phyloP scores from a whole-genome alignment of 2,888 invertebrate species.

The Strigamia crassipes region DNA sequence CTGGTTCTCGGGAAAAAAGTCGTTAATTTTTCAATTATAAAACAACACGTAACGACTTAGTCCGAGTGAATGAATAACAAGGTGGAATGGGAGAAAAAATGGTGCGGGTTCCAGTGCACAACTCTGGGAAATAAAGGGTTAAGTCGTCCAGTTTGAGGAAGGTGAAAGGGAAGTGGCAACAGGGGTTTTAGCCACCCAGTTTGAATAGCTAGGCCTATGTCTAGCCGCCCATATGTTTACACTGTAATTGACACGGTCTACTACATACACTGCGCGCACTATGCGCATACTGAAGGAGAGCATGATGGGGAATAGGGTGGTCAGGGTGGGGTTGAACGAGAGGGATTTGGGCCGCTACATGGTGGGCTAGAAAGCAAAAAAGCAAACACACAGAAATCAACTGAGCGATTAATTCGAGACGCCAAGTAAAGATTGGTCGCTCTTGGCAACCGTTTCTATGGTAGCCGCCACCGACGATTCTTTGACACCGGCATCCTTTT shows the following conservation, averaged over 20 bases:
- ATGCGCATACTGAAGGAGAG: constrained; percentile 26
- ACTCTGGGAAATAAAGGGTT: constrained; percentile 35
- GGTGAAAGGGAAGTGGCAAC: constrained; percentile 26
- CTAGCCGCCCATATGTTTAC: constrained; percentile 40
- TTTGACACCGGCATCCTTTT: background rate
- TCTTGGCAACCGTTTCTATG: constrained; percentile 27
- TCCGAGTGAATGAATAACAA: constrained; percentile 17
- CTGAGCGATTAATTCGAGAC: constrained; percentile 38
- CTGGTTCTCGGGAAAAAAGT: background rate
- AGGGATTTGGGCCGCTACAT: constrained; percentile 22
- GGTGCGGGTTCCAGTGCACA: background rate
- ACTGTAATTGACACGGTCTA: constrained; percentile 42
- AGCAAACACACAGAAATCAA: constrained; percentile 37
- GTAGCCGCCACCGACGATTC: background rate
- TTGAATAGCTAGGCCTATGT: constrained; percentile 37
- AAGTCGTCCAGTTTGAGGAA: constrained; percentile 37
- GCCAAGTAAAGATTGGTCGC: constrained; percentile 20
- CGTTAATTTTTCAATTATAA: constrained; percentile 40
- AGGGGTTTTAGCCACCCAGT: constrained; percentile 12
- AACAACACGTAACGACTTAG: constrained; percentile 18
- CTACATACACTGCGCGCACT: constrained; percentile 23
- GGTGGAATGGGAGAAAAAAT: background rate
- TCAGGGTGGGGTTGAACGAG: background rate
- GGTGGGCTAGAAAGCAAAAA: constrained; percentile 13
- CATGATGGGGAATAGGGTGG: background rate